A percentile compares a stretch with the other conserved stretches of the same genome.
phyloP scores from a whole-genome alignment of 2,888 invertebrate genomes.

The Agrotis exclamationis region DNA sequence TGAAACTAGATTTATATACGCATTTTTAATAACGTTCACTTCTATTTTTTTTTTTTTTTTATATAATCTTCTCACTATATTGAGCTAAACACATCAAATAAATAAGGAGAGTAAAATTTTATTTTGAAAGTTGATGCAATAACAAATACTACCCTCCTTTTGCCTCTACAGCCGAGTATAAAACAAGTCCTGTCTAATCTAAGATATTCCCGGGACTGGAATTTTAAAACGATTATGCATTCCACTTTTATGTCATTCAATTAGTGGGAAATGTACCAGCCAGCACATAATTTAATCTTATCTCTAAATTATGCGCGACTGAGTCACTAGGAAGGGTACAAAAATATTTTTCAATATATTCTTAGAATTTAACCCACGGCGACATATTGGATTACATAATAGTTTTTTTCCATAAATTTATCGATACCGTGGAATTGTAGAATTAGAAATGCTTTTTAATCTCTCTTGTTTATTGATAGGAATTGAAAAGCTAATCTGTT shows the following conservation, averaged over 20 bases:
- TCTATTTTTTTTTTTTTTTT: too few relatives aligned
- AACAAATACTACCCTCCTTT: not conserved
- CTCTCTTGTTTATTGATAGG: too few relatives aligned
- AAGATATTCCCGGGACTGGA: slow-evolving; percentile 24
- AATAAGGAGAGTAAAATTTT: too few relatives aligned
- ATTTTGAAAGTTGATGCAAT: too few relatives aligned
- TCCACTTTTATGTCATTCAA: slow-evolving; percentile 27
- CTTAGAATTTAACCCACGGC: slow-evolving; percentile 22
- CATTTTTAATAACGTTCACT: not conserved
- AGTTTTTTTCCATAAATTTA: not conserved
- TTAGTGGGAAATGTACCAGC: slow-evolving; percentile 43
- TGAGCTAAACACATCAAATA: too few relatives aligned
- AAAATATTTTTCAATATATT: slow-evolving; percentile 27
- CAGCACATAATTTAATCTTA: slow-evolving; percentile 42
- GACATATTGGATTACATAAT: slow-evolving; percentile 1
- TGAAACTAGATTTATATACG: not conserved
- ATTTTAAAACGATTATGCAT: slow-evolving; percentile 47
- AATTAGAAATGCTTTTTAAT: not conserved
- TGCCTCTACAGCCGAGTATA: not conserved
- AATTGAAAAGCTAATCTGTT: too few relatives aligned
- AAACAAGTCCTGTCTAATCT: slow-evolving; percentile 7
- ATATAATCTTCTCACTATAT: not conserved
- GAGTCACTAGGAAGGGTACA: slow-evolving; percentile 25
- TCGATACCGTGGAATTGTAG: not conserved
- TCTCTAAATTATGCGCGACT: slow-evolving; percentile 33